Base-by-base conservation (phyloP, 37 sponge, comb jelly and placozoan species). In the Axinella damicornis region DNA sequence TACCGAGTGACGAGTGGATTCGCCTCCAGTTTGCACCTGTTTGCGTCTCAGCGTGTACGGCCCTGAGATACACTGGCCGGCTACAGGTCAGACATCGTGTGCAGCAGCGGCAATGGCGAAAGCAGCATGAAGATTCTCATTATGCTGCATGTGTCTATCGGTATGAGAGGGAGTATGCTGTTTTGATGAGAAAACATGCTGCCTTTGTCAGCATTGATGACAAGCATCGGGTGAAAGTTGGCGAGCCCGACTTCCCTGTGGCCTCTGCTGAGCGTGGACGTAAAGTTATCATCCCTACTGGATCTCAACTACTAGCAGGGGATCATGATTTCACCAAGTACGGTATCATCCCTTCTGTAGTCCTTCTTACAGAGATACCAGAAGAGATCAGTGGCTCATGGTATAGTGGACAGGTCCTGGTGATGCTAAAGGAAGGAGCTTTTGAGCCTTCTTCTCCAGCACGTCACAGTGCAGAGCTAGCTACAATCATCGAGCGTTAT, bases 371-470 rank as follows among this genome's bases (percentile, higher is more conserved):
- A 18, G 74, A 46, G 15, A 73, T 73, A 20, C 74, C 74, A 73
- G 54, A 46, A 9, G 19, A 46, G 4, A 11, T 73, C 53, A 20
- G 19, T 22, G 74, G 31, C 2, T 73, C 74, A 25, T 73, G 74
- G 74, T 73, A 73, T 15, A 9, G 54, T 62, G 85, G 85, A 16
- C 65, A 85, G 58, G 85, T 76, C n/a, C 28, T 32, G 36, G 70
- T 69, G n/a, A 37, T 31, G 4, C 5, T 71, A 6, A 85, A 85
- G 56, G 85, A 86, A 71, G 67, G 69, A 35, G 69, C 38, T 14
- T 83, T 83, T 62, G 84, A 83, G 46, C 75, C 84, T 0, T 83
- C 85, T 16, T 76, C 78, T n/a, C 37, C 85, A 34, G 22, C 67
- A 24, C 56, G 70, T 36, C 87, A 86, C 39, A 34, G 55, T 5